These are phyloP conservation scores for Pelecanus crispus DNA, from an alignment of 2,113 vertebrate species.

Conservation along the genomic window DNA sequence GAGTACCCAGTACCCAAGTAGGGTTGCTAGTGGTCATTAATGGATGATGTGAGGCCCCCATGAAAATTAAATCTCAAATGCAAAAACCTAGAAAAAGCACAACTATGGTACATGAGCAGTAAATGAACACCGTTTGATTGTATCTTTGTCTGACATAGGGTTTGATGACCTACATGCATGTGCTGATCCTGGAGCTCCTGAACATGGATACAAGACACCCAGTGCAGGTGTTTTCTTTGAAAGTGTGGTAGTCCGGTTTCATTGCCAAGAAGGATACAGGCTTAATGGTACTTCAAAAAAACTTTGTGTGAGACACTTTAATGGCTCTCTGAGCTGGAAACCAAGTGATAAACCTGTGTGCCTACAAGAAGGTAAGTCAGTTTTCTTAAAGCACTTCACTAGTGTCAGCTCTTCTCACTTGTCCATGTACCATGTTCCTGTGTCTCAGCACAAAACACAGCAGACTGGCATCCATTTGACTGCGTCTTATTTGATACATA, in stretches of 20 bases:
- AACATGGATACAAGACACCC: slow-evolving; percentile 80
- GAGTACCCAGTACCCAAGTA: neutral
- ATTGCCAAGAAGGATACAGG: slow-evolving; percentile 80
- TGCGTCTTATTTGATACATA: neutral
- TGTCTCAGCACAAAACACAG: neutral
- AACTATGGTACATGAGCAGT: neutral
- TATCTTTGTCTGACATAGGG: slow-evolving; percentile 52
- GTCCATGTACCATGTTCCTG: neutral
- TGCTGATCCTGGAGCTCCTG: slow-evolving; percentile 75
- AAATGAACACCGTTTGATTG: neutral
- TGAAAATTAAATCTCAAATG: neutral
- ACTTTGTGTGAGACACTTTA: slow-evolving; percentile 75
- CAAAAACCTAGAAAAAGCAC: neutral
- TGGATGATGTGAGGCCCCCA: neutral
- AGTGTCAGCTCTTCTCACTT: neutral
- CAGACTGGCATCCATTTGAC: neutral
- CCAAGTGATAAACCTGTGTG: slow-evolving; percentile 79
- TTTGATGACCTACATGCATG: slow-evolving; percentile 76
- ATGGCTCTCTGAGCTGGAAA: slow-evolving; percentile 82
- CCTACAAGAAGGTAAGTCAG: slow-evolving; percentile 79
- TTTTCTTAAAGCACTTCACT: neutral
- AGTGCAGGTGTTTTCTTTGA: slow-evolving; percentile 76
- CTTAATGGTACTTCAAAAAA: slow-evolving; percentile 81
- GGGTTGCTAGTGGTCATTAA: neutral
- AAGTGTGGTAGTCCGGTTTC: slow-evolving; percentile 75